A percentile compares a stretch with the other conserved stretches of the same genome.
Conservation (phyloP, 2,888 invertebrate genomes). For the Rotaria macrura region DNA sequence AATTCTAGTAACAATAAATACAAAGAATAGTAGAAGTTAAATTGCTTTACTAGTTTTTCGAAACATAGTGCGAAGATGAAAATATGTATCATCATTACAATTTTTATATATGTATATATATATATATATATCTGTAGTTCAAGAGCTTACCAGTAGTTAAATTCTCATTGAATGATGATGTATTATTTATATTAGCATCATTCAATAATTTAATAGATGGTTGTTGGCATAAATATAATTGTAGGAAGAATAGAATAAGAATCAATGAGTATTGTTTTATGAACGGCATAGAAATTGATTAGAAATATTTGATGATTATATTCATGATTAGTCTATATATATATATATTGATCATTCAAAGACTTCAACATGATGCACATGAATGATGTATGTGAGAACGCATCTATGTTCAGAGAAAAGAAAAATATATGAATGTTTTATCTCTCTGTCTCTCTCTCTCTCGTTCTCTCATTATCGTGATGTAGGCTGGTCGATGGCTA, state of each 20-base stretch:
- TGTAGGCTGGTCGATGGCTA: background rate
- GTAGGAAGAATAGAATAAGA: background rate
- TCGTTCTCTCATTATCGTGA: constrained; percentile 6
- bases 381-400: background rate
- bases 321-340: background rate
- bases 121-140: no score
- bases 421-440: background rate
- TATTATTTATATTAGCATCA: background rate
- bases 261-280: background rate
- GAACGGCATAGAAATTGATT: background rate
- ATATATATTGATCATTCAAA: constrained; percentile 4
- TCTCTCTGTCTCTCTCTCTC: background rate
- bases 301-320: background rate
- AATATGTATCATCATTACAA: background rate
- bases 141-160: background rate
- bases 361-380: background rate
- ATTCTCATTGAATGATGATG: background rate
- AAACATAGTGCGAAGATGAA: background rate
- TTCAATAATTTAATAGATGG: background rate
- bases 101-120: background rate
- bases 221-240: background rate
- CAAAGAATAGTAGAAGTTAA: background rate
- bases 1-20: background rate
- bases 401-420: constrained; percentile 3
- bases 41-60: background rate